phyloP scores from a whole-genome alignment of 2,113 vertebrate genomes.

The Fregetta grallaria region DNA sequence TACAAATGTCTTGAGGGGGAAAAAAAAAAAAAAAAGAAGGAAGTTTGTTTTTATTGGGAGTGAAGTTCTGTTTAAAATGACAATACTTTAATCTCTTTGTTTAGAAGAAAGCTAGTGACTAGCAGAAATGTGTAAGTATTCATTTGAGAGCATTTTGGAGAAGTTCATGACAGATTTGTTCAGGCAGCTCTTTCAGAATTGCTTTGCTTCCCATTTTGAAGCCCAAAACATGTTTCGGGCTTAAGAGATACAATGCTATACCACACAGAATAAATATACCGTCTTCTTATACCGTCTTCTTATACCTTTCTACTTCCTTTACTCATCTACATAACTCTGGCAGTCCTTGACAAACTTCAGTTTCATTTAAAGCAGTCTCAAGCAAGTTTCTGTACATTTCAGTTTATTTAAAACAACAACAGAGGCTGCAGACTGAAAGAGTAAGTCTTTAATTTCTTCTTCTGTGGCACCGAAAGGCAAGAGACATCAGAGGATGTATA shows the following conservation, averaged over 20 bases:
- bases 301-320: background rate
- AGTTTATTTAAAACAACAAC: background rate
- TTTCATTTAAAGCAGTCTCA: background rate
- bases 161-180: slow-evolving; percentile 21
- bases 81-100: background rate
- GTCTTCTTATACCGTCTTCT: background rate
- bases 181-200: background rate
- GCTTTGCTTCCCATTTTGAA: slow-evolving; percentile 4
- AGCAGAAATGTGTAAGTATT: background rate
- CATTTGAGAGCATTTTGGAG: slow-evolving; percentile 5
- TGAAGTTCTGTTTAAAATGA: background rate
- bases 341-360: background rate
- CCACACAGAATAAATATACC: background rate
- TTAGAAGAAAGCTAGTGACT: background rate
- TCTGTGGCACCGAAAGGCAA: background rate
- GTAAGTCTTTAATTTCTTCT: background rate
- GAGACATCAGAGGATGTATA: background rate
- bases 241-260: background rate
- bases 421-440: background rate
- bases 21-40: too few species aligned
- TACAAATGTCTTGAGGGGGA: background rate
- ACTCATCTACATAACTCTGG: background rate
- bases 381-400: background rate
- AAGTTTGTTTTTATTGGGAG: background rate
- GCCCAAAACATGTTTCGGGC: background rate